Evolutionary conservation across 1,140 invertebrate species (phyloP).

Genomic region (Cydia amplana): DNA sequence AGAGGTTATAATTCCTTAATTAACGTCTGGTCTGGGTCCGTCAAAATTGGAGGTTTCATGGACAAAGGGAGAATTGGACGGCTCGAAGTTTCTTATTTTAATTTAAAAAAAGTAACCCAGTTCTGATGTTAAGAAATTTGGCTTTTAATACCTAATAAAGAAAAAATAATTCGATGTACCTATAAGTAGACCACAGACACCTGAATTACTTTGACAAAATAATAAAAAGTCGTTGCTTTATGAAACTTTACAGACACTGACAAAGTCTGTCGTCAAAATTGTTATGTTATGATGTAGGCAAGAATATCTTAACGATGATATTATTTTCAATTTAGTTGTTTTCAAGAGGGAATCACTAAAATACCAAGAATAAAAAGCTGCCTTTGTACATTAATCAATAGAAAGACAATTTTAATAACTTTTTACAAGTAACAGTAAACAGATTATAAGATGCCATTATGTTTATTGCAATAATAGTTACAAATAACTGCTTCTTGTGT

Average conservation of each 20-base stretch:
- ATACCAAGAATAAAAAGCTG: too few relatives aligned
- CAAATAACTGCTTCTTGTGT: too few relatives aligned
- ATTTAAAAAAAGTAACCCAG: background rate
- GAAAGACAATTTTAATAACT: too few relatives aligned
- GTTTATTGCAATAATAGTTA: too few relatives aligned
- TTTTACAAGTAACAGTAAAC: too few relatives aligned
- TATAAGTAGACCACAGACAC: background rate
- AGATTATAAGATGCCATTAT: too few relatives aligned
- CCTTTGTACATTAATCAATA: too few relatives aligned
- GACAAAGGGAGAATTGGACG: background rate
- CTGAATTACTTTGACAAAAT: background rate
- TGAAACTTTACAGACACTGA: background rate
- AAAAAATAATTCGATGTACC: background rate
- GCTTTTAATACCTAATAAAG: background rate
- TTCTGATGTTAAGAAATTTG: background rate
- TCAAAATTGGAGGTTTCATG: background rate
- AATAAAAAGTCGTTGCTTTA: background rate
- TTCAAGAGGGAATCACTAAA: too few relatives aligned
- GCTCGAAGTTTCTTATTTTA: background rate
- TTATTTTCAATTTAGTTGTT: too few relatives aligned
- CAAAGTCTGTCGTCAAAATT: background rate
- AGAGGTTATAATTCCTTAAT: conserved; percentile 24
- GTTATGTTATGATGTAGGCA: too few relatives aligned
- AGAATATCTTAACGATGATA: background rate
- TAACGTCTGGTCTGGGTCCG: conserved; percentile 17